phyloP scores from a whole-genome alignment of 2,888 invertebrate species.

The Agonum fuliginosum region DNA sequence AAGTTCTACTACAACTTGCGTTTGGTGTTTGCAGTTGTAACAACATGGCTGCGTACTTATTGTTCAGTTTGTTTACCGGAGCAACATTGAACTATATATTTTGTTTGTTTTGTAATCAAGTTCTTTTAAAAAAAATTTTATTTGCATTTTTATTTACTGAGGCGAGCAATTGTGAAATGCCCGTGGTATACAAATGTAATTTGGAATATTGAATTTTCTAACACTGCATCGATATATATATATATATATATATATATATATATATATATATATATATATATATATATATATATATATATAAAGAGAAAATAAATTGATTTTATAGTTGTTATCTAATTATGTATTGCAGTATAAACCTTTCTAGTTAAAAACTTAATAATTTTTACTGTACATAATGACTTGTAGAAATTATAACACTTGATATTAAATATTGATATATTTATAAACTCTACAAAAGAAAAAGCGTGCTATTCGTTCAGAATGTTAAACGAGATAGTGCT shows the following conservation, averaged over 20 bases:
- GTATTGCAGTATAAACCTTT: constrained; percentile 55
- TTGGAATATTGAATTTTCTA: constrained; percentile 46
- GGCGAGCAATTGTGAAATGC: constrained; percentile 39
- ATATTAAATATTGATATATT: constrained; percentile 73
- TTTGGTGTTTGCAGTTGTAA: constrained; percentile 40
- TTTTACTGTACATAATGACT: constrained; percentile 71
- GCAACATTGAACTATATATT: constrained; percentile 33
- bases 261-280: constrained; percentile 50
- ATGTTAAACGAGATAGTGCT: constrained; percentile 13
- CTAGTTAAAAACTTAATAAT: constrained; percentile 53
- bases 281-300: constrained; percentile 51
- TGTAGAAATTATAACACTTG: constrained; percentile 69
- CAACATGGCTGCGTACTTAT: constrained; percentile 46
- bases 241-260: constrained; percentile 54
- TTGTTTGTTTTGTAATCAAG: constrained; percentile 36
- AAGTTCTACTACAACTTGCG: constrained; percentile 9
- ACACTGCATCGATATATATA: constrained; percentile 55
- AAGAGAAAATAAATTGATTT: constrained; percentile 44
- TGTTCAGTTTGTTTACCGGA: constrained; percentile 22
- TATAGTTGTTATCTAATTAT: constrained; percentile 55
- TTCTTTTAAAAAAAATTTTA: constrained; percentile 43
- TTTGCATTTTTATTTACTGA: constrained; percentile 52
- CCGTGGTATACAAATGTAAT: constrained; percentile 46
- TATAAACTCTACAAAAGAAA: constrained; percentile 66
- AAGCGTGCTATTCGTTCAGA: constrained; percentile 26